Conservation (phyloP, 2,113 vertebrate genomes). For the Salvelinus fontinalis region DNA sequence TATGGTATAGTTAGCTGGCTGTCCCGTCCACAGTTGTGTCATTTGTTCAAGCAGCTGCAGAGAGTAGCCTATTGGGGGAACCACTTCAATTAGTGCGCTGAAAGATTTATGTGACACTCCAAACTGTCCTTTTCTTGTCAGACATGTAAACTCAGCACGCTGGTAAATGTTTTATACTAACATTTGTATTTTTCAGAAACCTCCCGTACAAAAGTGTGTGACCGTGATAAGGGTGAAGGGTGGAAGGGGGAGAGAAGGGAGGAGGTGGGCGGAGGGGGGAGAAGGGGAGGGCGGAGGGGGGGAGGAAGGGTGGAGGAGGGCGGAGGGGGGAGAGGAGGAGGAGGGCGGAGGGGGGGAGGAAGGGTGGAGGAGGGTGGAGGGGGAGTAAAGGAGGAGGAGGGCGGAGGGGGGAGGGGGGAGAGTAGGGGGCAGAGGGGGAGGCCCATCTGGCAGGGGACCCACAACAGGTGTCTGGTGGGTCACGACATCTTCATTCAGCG, state of each 20-base stretch:
- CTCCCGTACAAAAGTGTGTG: constrained; percentile 22
- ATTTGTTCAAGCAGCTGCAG: constrained; percentile 56
- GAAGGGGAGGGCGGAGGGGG: too few relatives aligned
- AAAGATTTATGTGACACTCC: constrained; percentile 65
- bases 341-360: too few relatives aligned
- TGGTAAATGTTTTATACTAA: constrained; percentile 62
- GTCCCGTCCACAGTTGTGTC: constrained; percentile 41
- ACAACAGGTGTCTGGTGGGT: too few relatives aligned
- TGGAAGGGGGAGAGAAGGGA: too few relatives aligned
- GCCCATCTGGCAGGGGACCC: not conserved
- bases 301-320: too few relatives aligned
- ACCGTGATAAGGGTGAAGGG: constrained; percentile 4
- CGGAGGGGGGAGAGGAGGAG: too few relatives aligned
- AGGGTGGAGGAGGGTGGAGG: too few relatives aligned
- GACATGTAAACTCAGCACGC: constrained; percentile 59
- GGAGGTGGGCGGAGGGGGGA: too few relatives aligned
- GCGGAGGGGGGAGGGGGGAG: too few relatives aligned
- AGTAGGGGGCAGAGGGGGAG: too few relatives aligned
- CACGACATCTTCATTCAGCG: too few relatives aligned
- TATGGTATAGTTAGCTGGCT: constrained; percentile 30
- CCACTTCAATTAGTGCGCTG: constrained; percentile 55
- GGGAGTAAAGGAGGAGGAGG: too few relatives aligned
- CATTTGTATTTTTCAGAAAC: constrained; percentile 50
- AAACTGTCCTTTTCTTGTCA: constrained; percentile 55
- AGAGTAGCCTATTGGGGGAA: constrained; percentile 52